These are phyloP conservation scores for Opisthograptis luteolata DNA, from an alignment of 2,888 invertebrate species.

Conservation along the genomic window DNA sequence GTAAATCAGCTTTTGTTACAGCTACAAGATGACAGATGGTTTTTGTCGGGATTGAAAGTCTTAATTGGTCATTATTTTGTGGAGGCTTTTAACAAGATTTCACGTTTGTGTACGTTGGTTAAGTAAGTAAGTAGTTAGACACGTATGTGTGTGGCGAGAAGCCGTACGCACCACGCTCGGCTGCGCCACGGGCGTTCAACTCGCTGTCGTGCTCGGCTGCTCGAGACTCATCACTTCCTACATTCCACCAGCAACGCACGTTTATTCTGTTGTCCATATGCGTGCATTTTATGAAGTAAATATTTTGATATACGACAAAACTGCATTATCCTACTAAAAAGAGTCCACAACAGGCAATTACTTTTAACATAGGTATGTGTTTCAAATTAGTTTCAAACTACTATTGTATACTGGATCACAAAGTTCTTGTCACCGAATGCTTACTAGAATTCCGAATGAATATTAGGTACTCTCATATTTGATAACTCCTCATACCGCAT, in stretches of 20 bases:
- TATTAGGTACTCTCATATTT: too few species aligned
- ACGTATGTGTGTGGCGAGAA: constrained; percentile 55
- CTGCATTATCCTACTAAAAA: too few species aligned
- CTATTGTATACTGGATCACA: too few species aligned
- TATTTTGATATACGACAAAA: too few species aligned
- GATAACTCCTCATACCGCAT: too few species aligned
- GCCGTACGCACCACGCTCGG: constrained; percentile 70
- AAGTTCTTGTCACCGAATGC: too few species aligned
- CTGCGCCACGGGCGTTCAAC: constrained; percentile 75
- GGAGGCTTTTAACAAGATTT: constrained; percentile 21
- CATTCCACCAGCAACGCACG: constrained; percentile 51
- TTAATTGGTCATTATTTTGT: constrained; percentile 22
- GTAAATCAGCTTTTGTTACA: constrained; percentile 28
- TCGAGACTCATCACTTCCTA: constrained; percentile 73
- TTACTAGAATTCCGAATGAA: too few species aligned
- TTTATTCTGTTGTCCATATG: constrained; percentile 20
- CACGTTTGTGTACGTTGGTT: constrained; percentile 18
- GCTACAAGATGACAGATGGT: constrained; percentile 32
- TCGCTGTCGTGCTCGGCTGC: constrained; percentile 68
- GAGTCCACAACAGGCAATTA: too few species aligned
- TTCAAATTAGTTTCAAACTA: too few species aligned
- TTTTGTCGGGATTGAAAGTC: constrained; percentile 9
- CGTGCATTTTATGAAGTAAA: too few species aligned
- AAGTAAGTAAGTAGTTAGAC: constrained; percentile 20
- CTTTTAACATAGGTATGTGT: too few species aligned